These are phyloP conservation scores for Oreotrochilus melanogaster DNA, from an alignment of 2,113 vertebrate genomes.

Conservation along the genomic window DNA sequence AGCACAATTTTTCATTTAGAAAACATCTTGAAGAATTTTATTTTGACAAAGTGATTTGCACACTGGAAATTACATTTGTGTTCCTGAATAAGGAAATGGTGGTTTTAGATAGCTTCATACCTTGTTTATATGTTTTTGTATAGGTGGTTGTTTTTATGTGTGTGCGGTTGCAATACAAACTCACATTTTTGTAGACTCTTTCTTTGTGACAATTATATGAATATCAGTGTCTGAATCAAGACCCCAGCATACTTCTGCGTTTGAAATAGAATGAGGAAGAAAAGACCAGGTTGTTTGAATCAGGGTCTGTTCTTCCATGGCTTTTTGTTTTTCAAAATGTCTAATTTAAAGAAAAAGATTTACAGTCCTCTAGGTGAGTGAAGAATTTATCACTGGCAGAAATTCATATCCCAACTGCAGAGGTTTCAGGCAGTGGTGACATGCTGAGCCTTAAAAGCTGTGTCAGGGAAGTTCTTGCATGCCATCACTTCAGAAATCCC, in stretches of 20 bases:
- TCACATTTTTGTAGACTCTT: neutral
- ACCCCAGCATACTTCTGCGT: neutral
- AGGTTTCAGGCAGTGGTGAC: neutral
- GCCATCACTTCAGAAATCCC: neutral
- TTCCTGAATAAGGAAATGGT: neutral
- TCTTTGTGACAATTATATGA: neutral
- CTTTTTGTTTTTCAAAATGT: neutral
- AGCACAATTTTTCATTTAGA: neutral
- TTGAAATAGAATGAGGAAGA: neutral
- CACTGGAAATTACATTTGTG: neutral
- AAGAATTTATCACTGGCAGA: neutral
- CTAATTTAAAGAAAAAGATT: neutral
- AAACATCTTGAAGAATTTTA: neutral
- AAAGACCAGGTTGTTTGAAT: neutral
- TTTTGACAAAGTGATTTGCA: neutral
- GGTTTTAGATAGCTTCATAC: neutral
- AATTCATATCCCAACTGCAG: neutral
- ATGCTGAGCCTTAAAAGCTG: neutral
- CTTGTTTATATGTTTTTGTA: neutral
- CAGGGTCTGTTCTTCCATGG: fast-evolving
- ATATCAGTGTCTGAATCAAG: neutral
- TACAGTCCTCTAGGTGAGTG: neutral
- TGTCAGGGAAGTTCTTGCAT: neutral
- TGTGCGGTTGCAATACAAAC: neutral
- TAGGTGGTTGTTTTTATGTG: neutral